phyloP scores from a whole-genome alignment of 2,797 vertebrate genomes.

The Myoxocephalus aenaeus region DNA sequence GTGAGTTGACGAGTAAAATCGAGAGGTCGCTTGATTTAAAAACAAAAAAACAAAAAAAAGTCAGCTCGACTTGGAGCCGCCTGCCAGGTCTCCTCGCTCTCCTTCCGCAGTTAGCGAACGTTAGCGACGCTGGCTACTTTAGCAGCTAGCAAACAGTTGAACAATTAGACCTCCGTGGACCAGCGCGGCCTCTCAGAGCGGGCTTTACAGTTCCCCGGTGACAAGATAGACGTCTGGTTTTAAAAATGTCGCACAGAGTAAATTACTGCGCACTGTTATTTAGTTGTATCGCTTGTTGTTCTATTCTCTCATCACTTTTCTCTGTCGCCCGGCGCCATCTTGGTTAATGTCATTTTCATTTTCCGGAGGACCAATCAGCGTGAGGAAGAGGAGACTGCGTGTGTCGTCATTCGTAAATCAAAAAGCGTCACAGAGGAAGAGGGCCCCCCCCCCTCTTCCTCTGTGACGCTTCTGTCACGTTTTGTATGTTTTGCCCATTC shows the following conservation, averaged over 20 bases:
- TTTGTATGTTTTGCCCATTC: background rate
- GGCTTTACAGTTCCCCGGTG: conserved; percentile 1
- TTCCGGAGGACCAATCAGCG: conserved; percentile 67
- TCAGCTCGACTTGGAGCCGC: conserved; percentile 26
- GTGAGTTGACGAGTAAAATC: background rate
- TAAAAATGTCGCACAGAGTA: conserved; percentile 1
- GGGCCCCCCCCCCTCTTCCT: no score
- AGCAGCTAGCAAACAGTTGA: conserved; percentile 68
- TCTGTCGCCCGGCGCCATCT: conserved; percentile 81
- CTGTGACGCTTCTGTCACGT: no score
- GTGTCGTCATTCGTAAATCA: conserved; percentile 50
- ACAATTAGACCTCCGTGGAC: conserved; percentile 11
- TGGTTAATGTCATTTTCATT: conserved; percentile 79
- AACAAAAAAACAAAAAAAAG: background rate
- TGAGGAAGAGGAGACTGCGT: background rate
- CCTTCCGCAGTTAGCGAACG: conserved; percentile 75
- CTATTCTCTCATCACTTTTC: conserved; percentile 77
- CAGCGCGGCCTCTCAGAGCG: background rate
- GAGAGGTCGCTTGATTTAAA: background rate
- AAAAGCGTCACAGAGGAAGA: conserved; percentile 39
- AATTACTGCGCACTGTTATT: conserved; percentile 20
- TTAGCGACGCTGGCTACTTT: conserved; percentile 64
- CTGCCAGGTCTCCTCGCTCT: conserved; percentile 45
- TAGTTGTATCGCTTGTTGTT: conserved; percentile 68
- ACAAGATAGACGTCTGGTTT: background rate